Evolutionary conservation across 2,797 vertebrate genomes (phyloP).

Genomic region (Epinephelus awoara): DNA sequence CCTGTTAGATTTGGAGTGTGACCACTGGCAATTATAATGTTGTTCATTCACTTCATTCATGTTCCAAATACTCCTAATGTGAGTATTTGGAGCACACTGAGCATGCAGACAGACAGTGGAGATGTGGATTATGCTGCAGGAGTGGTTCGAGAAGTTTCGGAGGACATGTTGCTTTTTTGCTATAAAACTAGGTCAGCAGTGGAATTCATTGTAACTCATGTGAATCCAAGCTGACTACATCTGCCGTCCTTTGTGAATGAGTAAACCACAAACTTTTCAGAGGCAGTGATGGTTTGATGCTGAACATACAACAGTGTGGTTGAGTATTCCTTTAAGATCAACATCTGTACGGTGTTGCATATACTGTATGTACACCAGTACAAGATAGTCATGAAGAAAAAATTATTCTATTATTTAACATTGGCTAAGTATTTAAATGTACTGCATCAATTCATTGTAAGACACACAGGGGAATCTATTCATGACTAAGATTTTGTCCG

Average conservation of each 20-base stretch:
- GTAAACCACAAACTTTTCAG: not conserved
- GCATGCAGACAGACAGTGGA: not conserved
- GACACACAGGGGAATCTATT: too few relatives aligned
- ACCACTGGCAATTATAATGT: not conserved
- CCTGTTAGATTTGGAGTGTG: not conserved
- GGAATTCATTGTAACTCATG: not conserved
- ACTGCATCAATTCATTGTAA: too few relatives aligned
- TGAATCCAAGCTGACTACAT: constrained; percentile 7
- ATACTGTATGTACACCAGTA: too few relatives aligned
- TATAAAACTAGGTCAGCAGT: constrained; percentile 12
- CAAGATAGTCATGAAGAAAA: too few relatives aligned
- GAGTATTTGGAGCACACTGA: not conserved
- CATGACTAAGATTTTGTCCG: too few relatives aligned
- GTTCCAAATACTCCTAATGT: not conserved
- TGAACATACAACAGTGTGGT: not conserved
- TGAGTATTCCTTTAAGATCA: not conserved
- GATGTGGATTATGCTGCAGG: not conserved
- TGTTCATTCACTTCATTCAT: not conserved
- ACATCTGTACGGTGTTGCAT: not conserved
- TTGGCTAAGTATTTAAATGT: too few relatives aligned
- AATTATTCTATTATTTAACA: too few relatives aligned
- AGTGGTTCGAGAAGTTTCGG: not conserved
- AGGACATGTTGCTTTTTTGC: not conserved
- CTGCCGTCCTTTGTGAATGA: not conserved
- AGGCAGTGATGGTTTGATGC: not conserved